These are phyloP conservation scores for Actinopyga echinites DNA, from an alignment of 53 echinoderm and acorn worm genomes.

Conservation along the genomic window DNA sequence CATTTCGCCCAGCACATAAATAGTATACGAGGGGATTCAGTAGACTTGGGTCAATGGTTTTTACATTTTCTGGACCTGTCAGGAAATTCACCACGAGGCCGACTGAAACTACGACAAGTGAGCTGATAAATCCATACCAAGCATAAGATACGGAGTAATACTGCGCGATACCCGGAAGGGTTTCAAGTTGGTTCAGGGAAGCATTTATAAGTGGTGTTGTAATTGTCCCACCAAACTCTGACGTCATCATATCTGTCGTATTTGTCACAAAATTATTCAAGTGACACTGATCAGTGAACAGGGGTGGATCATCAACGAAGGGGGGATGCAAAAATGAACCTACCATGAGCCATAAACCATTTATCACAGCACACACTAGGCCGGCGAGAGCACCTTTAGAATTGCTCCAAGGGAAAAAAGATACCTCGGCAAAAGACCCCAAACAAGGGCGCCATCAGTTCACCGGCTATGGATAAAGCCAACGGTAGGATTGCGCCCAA, in stretches of 20 bases:
- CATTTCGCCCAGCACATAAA: neutral
- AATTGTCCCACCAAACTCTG: neutral
- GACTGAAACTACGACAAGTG: neutral
- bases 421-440: constrained; percentile 30
- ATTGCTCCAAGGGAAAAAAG: constrained; percentile 13
- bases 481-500: constrained; percentile 8
- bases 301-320: neutral
- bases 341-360: neutral
- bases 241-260: neutral
- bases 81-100: neutral
- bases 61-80: neutral
- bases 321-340: constrained; percentile 10
- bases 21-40: neutral
- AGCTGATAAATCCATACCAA: neutral
- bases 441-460: constrained; percentile 1
- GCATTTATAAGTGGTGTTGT: neutral
- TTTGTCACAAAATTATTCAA: neutral
- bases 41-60: neutral
- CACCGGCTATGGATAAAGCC: neutral
- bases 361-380: neutral
- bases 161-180: neutral
- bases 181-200: neutral
- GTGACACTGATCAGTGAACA: constrained; percentile 15
- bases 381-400: constrained; percentile 7
- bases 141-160: constrained; percentile 7